Evolutionary conservation across 92 coral and sea anemone genomes (phyloP).

Genomic region (Virgularia gustaviana): DNA sequence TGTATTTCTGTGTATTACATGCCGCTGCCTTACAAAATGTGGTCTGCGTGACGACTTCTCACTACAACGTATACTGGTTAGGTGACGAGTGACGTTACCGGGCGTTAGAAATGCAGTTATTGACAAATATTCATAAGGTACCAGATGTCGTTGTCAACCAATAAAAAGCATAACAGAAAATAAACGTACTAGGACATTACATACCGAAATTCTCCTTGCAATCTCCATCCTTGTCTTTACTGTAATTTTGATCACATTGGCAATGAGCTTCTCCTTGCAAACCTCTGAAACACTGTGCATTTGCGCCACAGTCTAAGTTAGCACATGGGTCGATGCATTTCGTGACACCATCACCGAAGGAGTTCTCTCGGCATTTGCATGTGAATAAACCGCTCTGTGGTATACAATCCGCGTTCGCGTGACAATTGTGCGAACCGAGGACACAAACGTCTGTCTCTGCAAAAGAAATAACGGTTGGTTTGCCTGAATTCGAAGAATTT

Average conservation of each 20-base stretch:
- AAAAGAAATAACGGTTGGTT: neutral
- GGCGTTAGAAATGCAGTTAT: no score
- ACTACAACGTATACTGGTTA: no score
- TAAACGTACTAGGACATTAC: no score
- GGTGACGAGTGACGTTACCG: no score
- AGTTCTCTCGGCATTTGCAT: constrained; percentile 24
- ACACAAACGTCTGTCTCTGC: constrained; percentile 6
- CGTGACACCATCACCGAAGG: constrained; percentile 21
- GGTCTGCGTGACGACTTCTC: no score
- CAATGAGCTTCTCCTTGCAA: constrained; percentile 23
- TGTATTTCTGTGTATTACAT: no score
- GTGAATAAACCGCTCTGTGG: neutral
- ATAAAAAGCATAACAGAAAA: no score
- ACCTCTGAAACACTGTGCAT: constrained; percentile 24
- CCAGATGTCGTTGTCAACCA: no score
- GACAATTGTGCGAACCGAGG: constrained; percentile 34
- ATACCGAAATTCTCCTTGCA: neutral
- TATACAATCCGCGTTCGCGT: constrained; percentile 9
- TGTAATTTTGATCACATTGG: constrained; percentile 12
- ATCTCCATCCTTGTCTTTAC: constrained; percentile 5
- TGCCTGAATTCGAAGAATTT: neutral
- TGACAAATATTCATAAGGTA: no score
- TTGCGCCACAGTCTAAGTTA: neutral
- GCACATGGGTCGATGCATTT: constrained; percentile 15
- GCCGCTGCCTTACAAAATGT: no score